Evolutionary conservation across 2,888 invertebrate species (phyloP).

Genomic region (Hetaerina titia): DNA sequence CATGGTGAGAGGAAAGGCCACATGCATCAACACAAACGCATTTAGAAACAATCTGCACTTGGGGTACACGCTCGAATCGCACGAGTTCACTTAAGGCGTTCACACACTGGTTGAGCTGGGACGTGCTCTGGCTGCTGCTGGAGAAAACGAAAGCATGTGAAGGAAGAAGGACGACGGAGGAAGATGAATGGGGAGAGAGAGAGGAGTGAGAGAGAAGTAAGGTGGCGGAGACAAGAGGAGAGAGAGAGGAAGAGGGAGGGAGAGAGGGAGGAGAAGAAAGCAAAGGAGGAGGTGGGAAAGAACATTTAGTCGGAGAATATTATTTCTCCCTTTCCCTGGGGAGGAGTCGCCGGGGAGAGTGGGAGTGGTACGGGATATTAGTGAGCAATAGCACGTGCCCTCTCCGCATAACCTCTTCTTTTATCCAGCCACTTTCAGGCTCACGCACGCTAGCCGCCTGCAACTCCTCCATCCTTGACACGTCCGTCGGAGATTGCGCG

Average conservation of each 20-base stretch:
- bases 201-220: background rate
- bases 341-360: background rate
- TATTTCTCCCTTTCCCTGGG: background rate
- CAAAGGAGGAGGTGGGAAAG: background rate
- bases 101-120: background rate
- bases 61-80: background rate
- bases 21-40: background rate
- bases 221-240: background rate
- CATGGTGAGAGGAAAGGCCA: background rate
- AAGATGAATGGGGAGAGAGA: background rate
- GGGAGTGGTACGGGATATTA: background rate
- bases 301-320: background rate
- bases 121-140: background rate
- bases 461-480: slow-evolving; percentile 37
- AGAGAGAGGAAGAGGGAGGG: background rate
- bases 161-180: background rate
- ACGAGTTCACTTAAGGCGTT: background rate
- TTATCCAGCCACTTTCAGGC: background rate
- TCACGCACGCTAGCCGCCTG: background rate
- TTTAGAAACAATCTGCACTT: background rate
- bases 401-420: background rate
- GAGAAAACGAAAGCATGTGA: no score
- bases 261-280: no score
- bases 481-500: slow-evolving; percentile 27
- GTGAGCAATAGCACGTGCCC: slow-evolving; percentile 38